Base-by-base conservation (phyloP, 2,797 vertebrate species). In the Tokudaia muenninki region DNA sequence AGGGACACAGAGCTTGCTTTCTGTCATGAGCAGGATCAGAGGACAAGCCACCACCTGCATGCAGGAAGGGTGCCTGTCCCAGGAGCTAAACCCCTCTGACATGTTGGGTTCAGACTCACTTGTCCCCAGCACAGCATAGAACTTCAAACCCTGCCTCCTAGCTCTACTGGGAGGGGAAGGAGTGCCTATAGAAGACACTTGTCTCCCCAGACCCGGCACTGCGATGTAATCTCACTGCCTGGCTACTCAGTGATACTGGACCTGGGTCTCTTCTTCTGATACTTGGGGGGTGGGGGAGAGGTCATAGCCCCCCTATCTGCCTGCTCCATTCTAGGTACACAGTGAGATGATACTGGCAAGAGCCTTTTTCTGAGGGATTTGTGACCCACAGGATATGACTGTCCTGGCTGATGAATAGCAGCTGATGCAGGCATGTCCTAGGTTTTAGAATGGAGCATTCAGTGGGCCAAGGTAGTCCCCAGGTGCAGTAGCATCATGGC, bases 331-430 rank as follows among this genome's bases (percentile, higher is more conserved):
- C n/a, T 57, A 47, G 57, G 70, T 34, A 47, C 1, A 0, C 34
- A 65, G 52, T 0, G 75, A 59, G 72, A 37, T 17, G 3, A 26
- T 16, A 13, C 19, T 4, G 65, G 16, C 22, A 22, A 24, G 44
- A 16, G 72, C 63, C 41, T 13, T 1, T 0, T 52, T 44, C 77
- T 9, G 8, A 13, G 81, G 77, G n/a, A 16, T 26, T 21, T 6
- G 0, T 2, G 1, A 19, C 29, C 0, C 1, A 0, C 1, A 8
- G 12, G n/a, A 0, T 44, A 41, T 6, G 3, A 1, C 22, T 4
- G 0, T 19, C 8, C 65, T 67, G 5, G 8, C 41, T 74, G 4
- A 67, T 24, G 44, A 21, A 5, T 12, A 8, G 1, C 0, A 22
- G 31, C 70, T 0, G 5, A 83, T 63, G 1, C 8, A 52, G 65